Percentiles rank a stretch among this genome's conserved stretches.
Conservation (phyloP, 53 echinoderm and acorn worm species). For the Actinopyga echinites region DNA sequence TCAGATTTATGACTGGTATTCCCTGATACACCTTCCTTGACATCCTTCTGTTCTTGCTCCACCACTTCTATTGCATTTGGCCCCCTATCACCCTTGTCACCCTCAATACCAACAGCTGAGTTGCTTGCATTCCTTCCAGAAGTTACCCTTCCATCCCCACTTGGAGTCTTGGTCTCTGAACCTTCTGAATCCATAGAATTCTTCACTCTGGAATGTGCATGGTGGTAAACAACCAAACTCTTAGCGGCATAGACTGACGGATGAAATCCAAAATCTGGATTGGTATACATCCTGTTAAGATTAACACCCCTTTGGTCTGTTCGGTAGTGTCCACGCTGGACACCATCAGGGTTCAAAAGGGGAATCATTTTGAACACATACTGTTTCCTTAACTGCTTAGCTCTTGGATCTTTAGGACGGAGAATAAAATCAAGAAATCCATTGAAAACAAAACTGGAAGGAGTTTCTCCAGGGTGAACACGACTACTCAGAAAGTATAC, state of each 20-base stretch:
- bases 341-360: slow-evolving; percentile 94
- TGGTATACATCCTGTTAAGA: slow-evolving; percentile 80
- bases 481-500: slow-evolving; percentile 89
- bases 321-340: slow-evolving; percentile 89
- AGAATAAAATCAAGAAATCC: slow-evolving; percentile 96
- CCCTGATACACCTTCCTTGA: no score
- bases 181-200: background rate
- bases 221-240: slow-evolving; percentile 74
- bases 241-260: slow-evolving; percentile 93
- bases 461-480: slow-evolving; percentile 95
- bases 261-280: slow-evolving; percentile 77
- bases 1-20: background rate
- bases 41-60: no score
- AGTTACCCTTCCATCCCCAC: no score
- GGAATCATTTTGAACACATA: slow-evolving; percentile 93
- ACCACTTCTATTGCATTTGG: background rate
- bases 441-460: slow-evolving; percentile 97
- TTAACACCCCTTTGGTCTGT: slow-evolving; percentile 95
- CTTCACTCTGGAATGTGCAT: slow-evolving; percentile 68
- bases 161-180: no score
- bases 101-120: no score
- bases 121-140: no score
- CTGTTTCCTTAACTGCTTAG: slow-evolving; percentile 86
- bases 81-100: no score
- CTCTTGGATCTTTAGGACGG: slow-evolving; percentile 83